Percentiles rank a stretch among this genome's conserved stretches.
Conservation (phyloP, 2,797 vertebrate species). For the Myotis planiceps region DNA sequence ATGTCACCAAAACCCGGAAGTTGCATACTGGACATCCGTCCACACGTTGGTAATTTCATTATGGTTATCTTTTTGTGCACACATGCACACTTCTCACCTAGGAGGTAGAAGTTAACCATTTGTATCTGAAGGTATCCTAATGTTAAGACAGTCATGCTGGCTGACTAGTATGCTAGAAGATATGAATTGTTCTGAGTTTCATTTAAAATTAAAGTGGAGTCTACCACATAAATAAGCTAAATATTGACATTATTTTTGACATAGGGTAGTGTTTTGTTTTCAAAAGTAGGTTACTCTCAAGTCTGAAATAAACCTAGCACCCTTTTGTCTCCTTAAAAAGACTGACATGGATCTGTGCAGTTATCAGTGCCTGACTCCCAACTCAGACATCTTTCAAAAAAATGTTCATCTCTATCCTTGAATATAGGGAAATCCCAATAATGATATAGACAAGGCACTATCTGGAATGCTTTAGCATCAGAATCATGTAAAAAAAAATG, state of each 20-base stretch:
- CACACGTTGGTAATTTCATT: background rate
- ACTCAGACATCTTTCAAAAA: slow-evolving; percentile 40
- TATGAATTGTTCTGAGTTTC: background rate
- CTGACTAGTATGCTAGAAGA: background rate
- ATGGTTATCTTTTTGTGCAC: background rate
- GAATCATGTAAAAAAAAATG: background rate
- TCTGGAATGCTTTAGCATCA: slow-evolving; percentile 12
- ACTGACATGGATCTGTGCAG: background rate
- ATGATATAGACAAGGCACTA: background rate
- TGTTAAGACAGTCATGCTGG: background rate
- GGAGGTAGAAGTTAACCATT: background rate
- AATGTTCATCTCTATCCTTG: slow-evolving; percentile 18
- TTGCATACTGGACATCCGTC: background rate
- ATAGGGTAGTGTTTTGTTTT: background rate
- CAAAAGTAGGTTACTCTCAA: slow-evolving; percentile 27
- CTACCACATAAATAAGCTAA: background rate
- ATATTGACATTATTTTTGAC: slow-evolving; percentile 36
- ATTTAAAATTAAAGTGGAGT: slow-evolving; percentile 19
- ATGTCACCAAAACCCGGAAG: background rate
- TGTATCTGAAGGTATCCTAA: background rate
- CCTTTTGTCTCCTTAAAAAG: slow-evolving; percentile 7
- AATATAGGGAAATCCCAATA: slow-evolving; percentile 19
- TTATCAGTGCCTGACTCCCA: background rate
- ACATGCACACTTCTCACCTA: background rate
- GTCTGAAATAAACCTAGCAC: slow-evolving; percentile 41